Percentiles rank a stretch among this genome's conserved stretches.
Evolutionary conservation across 2,113 vertebrate species (phyloP).

Genomic region (Mungos mungo): DNA sequence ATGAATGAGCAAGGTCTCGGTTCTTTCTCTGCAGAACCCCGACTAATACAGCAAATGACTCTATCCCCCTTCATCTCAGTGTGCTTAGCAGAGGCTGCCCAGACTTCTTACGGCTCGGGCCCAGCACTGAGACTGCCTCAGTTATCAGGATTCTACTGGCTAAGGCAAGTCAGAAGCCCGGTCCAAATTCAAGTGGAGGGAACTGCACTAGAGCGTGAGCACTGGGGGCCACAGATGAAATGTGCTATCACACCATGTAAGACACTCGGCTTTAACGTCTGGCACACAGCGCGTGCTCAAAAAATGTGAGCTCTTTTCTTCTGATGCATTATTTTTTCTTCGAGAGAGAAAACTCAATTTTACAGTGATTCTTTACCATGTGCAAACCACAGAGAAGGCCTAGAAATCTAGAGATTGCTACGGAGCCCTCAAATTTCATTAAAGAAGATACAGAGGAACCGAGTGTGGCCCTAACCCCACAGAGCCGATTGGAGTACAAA

Average conservation of each 20-base stretch:
- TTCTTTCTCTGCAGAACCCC: neutral
- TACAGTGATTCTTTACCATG: neutral
- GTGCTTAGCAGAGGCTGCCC: neutral
- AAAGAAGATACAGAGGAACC: neutral
- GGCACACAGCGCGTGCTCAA: rapidly evolving
- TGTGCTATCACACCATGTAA: rapidly evolving
- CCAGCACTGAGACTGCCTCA: neutral
- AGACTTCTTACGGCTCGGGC: too few relatives aligned
- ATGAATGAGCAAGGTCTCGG: neutral
- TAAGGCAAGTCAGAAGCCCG: neutral
- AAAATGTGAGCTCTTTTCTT: neutral
- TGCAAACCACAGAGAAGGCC: neutral
- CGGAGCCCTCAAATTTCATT: neutral
- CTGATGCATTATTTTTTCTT: neutral
- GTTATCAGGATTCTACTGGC: too few relatives aligned
- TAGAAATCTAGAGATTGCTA: neutral
- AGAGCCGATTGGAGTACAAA: neutral
- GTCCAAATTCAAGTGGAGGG: neutral
- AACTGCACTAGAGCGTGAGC: neutral
- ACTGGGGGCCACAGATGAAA: neutral
- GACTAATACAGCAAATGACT: neutral
- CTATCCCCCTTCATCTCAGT: neutral
- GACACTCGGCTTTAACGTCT: neutral
- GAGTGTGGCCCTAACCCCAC: neutral
- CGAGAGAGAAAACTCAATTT: neutral